Evolutionary conservation across 1,140 invertebrate genomes (phyloP).

Genomic region (Zaprionus camerounensis): DNA sequence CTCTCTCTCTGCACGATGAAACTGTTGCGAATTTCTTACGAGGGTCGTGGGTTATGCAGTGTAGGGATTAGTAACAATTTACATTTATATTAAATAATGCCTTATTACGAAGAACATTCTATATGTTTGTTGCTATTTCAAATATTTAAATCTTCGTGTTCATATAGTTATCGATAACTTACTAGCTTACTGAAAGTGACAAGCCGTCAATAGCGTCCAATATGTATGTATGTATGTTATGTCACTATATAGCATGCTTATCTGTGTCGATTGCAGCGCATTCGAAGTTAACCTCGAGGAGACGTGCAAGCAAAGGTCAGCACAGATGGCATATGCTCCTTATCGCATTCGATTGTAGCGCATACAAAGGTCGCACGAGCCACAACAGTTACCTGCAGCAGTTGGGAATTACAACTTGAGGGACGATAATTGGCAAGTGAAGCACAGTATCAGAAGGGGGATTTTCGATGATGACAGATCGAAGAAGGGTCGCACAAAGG

Average conservation of each 20-base stretch:
- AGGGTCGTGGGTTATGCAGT: not conserved
- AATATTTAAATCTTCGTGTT: too few species aligned
- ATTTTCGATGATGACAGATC: not conserved
- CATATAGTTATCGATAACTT: too few species aligned
- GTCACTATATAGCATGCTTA: not conserved
- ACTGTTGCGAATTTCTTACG: not conserved
- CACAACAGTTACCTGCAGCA: not conserved
- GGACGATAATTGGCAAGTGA: not conserved
- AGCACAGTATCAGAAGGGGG: not conserved
- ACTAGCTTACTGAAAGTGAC: too few species aligned
- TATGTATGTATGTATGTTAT: too few species aligned
- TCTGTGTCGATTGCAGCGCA: not conserved
- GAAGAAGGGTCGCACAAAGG: not conserved
- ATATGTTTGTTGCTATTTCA: too few species aligned
- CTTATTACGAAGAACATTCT: too few species aligned
- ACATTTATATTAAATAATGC: too few species aligned
- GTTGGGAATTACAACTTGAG: not conserved
- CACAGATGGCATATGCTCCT: not conserved
- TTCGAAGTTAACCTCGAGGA: not conserved
- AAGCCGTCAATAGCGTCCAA: too few species aligned
- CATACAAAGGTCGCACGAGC: conserved; percentile 1
- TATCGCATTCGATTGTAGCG: not conserved
- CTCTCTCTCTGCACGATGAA: not conserved
- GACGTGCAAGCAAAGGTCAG: not conserved
- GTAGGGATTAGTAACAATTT: not conserved